These are phyloP conservation scores for Geotrupes spiniger DNA, from an alignment of 2,888 invertebrate genomes.

Conservation along the genomic window DNA sequence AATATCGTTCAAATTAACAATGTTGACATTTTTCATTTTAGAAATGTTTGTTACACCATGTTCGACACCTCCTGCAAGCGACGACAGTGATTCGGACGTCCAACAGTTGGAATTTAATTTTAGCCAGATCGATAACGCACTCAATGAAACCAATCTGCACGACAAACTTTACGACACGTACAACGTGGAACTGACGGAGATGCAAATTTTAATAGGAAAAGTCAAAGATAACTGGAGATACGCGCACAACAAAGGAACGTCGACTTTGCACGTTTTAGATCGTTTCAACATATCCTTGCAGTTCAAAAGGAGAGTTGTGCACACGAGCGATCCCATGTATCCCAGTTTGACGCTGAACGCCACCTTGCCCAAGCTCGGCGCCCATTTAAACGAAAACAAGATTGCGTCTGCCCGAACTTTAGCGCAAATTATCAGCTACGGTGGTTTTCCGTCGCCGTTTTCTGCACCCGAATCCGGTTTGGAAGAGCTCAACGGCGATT, in stretches of 20 bases:
- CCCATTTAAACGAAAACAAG: slow-evolving; percentile 90
- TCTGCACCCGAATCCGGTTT: slow-evolving; percentile 38
- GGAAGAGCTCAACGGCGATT: slow-evolving; percentile 27
- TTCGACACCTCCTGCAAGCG: slow-evolving; percentile 81
- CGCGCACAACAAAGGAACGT: slow-evolving; percentile 80
- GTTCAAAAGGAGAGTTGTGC: slow-evolving; percentile 77
- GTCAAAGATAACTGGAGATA: slow-evolving; percentile 88
- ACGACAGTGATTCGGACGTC: slow-evolving; percentile 60
- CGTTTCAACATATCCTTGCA: slow-evolving; percentile 59
- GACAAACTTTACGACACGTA: slow-evolving; percentile 76
- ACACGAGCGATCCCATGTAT: slow-evolving; percentile 81
- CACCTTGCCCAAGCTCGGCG: slow-evolving; percentile 81
- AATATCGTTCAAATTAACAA: slow-evolving; percentile 11
- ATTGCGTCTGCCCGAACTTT: slow-evolving; percentile 65
- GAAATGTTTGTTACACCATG: slow-evolving; percentile 82
- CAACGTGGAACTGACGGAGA: slow-evolving; percentile 74
- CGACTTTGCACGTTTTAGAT: slow-evolving; percentile 76
- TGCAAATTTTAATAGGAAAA: slow-evolving; percentile 85
- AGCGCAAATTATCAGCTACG: slow-evolving; percentile 47
- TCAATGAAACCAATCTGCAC: slow-evolving; percentile 63
- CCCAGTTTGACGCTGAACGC: slow-evolving; percentile 82
- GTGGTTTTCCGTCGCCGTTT: slow-evolving; percentile 51
- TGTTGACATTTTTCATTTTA: slow-evolving; percentile 31
- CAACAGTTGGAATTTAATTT: slow-evolving; percentile 41
- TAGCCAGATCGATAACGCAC: slow-evolving; percentile 32